Percentiles rank a stretch among this genome's conserved stretches.
Evolutionary conservation across 2,797 vertebrate species (phyloP).

Genomic region (Erpetoichthys calabaricus): DNA sequence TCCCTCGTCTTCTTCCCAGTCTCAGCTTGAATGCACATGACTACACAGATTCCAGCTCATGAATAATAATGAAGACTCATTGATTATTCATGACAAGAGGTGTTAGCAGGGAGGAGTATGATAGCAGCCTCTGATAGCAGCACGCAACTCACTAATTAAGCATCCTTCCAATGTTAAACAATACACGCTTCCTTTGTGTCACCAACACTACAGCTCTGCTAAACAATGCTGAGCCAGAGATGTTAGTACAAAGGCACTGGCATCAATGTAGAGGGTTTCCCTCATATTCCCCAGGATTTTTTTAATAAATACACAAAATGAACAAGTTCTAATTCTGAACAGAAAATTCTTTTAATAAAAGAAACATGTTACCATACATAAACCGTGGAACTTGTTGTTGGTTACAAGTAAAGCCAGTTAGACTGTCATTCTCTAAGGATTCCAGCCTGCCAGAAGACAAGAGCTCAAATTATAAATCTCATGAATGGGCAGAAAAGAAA

Average conservation of each 20-base stretch:
- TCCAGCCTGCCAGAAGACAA: not conserved
- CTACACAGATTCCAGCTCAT: constrained; percentile 72
- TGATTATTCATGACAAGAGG: constrained; percentile 77
- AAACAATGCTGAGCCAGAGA: constrained; percentile 30
- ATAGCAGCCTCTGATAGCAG: constrained; percentile 52
- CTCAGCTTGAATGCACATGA: constrained; percentile 73
- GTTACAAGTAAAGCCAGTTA: not conserved
- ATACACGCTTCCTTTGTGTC: constrained; percentile 65
- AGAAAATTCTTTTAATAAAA: not conserved
- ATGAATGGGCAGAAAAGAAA: no score
- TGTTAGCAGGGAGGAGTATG: constrained; percentile 54
- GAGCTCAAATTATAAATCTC: not conserved
- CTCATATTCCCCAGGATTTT: no score
- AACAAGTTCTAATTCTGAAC: not conserved
- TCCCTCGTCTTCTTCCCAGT: constrained; percentile 22
- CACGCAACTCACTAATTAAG: constrained; percentile 71
- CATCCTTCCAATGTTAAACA: constrained; percentile 56
- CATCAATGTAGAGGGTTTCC: constrained; percentile 25
- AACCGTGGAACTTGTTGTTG: not conserved
- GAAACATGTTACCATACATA: not conserved
- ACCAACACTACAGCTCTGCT: constrained; percentile 43
- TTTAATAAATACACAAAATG: not conserved
- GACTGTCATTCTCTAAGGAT: not conserved
- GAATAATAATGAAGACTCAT: constrained; percentile 70
- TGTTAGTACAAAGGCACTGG: constrained; percentile 19